A percentile compares a stretch with the other conserved stretches of the same genome.
These are phyloP conservation scores for Mimumesa dahlbomi DNA, from an alignment of 2,888 invertebrate genomes.

Conservation along the genomic window DNA sequence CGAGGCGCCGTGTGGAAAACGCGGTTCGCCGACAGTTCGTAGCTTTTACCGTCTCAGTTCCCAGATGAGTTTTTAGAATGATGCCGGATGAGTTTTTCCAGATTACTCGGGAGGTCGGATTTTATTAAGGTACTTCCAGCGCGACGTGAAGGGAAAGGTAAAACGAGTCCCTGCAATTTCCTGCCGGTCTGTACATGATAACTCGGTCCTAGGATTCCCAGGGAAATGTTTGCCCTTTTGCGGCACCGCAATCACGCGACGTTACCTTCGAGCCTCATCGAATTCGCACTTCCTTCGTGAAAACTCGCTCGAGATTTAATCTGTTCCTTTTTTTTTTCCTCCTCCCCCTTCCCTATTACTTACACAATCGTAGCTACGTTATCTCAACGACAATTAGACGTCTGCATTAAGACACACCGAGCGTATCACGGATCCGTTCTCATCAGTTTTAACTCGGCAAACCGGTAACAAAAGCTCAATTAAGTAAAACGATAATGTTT, in stretches of 20 bases:
- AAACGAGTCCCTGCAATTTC: constrained; percentile 45
- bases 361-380: no score
- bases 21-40: no score
- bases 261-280: neutral
- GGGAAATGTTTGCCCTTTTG: neutral
- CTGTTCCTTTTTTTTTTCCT: neutral
- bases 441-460: no score
- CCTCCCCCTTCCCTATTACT: no score
- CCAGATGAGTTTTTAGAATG: constrained; percentile 48
- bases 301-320: neutral
- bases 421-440: no score
- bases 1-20: no score
- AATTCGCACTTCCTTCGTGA: neutral
- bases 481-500: no score
- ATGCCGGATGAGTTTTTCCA: constrained; percentile 31
- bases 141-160: constrained; percentile 4
- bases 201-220: neutral
- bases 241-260: neutral
- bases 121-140: constrained; percentile 49
- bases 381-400: no score
- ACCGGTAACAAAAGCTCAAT: no score
- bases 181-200: neutral
- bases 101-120: constrained; percentile 49
- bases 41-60: constrained; percentile 11
- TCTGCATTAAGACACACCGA: no score